Percentiles rank a stretch among this genome's conserved stretches.
Evolutionary conservation across 2,888 invertebrate species (phyloP).

Genomic region (Metellina segmentata): DNA sequence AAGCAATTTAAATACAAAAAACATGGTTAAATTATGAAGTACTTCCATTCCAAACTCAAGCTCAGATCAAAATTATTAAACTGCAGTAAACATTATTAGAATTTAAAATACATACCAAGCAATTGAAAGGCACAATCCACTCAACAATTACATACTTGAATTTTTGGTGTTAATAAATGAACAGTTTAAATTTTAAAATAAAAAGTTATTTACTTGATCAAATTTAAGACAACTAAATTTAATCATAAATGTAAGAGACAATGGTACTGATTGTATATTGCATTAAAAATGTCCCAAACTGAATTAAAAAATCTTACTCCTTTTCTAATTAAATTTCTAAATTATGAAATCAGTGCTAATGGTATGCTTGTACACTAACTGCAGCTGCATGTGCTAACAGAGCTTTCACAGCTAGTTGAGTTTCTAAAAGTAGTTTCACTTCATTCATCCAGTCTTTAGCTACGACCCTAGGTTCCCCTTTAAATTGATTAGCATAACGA

Average conservation of each 20-base stretch:
- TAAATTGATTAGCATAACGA: constrained; percentile 91
- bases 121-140: constrained; percentile 30
- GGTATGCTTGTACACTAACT: constrained; percentile 79
- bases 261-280: background rate
- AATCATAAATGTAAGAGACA: constrained; percentile 2
- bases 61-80: background rate
- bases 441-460: constrained; percentile 94
- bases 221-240: background rate
- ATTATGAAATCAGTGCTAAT: constrained; percentile 49
- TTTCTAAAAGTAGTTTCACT: constrained; percentile 90
- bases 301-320: constrained; percentile 11
- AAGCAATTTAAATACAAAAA: constrained; percentile 13
- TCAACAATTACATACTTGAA: background rate
- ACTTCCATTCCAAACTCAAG: background rate
- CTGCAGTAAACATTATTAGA: background rate
- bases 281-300: constrained; percentile 4
- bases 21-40: background rate
- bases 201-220: background rate
- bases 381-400: constrained; percentile 94
- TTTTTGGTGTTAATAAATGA: background rate
- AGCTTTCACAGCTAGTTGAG: constrained; percentile 93
- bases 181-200: background rate
- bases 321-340: constrained; percentile 24
- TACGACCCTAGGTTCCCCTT: constrained; percentile 92
- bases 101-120: constrained; percentile 2